Conservation (phyloP, 2,113 vertebrate genomes). For the Sclerurus mexicanus region DNA sequence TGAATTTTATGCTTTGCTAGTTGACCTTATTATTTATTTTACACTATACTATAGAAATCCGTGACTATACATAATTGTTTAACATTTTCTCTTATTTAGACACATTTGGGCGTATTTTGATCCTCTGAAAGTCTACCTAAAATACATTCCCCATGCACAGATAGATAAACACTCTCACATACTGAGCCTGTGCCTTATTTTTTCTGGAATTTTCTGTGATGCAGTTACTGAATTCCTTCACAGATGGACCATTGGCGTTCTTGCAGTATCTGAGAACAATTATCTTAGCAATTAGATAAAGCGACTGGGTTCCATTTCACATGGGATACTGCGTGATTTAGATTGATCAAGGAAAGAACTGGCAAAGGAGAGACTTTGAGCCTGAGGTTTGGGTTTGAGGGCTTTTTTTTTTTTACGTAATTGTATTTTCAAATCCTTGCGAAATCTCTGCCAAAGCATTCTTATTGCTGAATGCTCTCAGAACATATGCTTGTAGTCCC, state of each 20-base stretch:
- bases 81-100: neutral
- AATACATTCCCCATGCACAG: neutral
- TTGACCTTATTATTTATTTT: neutral
- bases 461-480: neutral
- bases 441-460: neutral
- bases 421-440: neutral
- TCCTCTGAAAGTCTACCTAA: neutral
- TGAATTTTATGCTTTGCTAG: neutral
- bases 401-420: neutral
- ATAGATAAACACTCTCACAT: neutral
- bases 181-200: neutral
- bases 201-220: neutral
- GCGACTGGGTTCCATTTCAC: neutral
- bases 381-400: neutral
- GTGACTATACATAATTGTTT: neutral
- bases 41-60: neutral
- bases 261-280: neutral
- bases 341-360: neutral
- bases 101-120: neutral
- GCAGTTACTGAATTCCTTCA: neutral
- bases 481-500: neutral
- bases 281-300: slow-evolving; percentile 5
- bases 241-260: neutral
- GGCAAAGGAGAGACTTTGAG: neutral
- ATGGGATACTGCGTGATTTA: neutral